Percentiles rank a stretch among this genome's conserved stretches.
Conservation (phyloP, 2,113 vertebrate species). For the Oryzias javanicus region DNA sequence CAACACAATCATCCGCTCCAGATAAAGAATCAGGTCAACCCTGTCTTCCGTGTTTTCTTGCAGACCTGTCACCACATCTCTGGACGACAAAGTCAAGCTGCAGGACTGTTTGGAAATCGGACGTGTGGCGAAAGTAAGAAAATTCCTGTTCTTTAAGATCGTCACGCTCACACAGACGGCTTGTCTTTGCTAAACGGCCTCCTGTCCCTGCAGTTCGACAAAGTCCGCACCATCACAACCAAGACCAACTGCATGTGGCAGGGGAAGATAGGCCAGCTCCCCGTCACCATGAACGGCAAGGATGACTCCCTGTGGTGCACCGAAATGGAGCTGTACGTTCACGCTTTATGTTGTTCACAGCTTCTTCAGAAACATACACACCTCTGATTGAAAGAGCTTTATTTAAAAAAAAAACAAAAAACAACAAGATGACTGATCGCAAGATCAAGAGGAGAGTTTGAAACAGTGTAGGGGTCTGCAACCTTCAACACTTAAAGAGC, state of each 20-base stretch:
- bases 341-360: no score
- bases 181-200: no score
- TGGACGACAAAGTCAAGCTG: conserved; percentile 79
- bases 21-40: neutral
- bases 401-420: no score
- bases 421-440: no score
- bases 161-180: no score
- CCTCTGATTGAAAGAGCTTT: no score
- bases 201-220: conserved; percentile 79
- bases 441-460: no score
- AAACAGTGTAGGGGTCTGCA: no score
- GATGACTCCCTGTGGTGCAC: conserved; percentile 90
- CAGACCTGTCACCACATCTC: conserved; percentile 79
- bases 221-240: conserved; percentile 89
- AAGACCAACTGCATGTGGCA: conserved; percentile 86
- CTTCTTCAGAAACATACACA: no score
- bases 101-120: conserved; percentile 87
- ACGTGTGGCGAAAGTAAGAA: conserved; percentile 82
- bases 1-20: neutral
- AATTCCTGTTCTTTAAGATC: neutral
- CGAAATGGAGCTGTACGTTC: conserved; percentile 83
- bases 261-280: conserved; percentile 83
- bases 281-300: conserved; percentile 86
- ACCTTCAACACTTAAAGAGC: no score
- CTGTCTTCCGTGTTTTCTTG: conserved; percentile 13